Base-by-base conservation (phyloP, 2,113 vertebrate genomes). In the Stegastes partitus region DNA sequence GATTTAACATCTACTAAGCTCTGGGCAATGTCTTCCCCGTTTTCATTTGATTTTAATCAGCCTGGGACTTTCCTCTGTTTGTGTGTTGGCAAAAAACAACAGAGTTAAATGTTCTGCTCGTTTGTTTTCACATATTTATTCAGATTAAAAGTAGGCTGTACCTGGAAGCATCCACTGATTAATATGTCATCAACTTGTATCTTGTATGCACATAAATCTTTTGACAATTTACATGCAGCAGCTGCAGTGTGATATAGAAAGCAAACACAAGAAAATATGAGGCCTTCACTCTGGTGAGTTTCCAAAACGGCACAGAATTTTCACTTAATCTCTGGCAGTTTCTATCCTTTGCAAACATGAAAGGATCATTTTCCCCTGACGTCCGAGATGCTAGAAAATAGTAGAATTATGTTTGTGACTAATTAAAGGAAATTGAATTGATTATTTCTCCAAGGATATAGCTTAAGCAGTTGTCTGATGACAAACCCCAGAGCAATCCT, bases 11-110 rank as follows among this genome's bases (percentile, higher is more conserved):
- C 62, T 39, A 74, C 78, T 49, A 64, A 74, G 82, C 86, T 90
- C 70, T 83, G 72, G 91, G 82, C 89, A 34, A 79, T 54, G 59
- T 87, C 68, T 82, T 81, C 47, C 23, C 67, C 62, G 74, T 92
- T 85, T 91, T 88, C 88, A 89, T 93, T 89, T 87, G 91, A 92
- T 92, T 91, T 88, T 82, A 90, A 92, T 90, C 87, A 89, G 81
- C 84, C 55, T 68, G 87, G 82, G 85, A 91, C 55, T 88, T 87
- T 72, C 76, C 72, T 77, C 78, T 76, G 86, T 83, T 83, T 74
- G 68, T 89, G 67, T 74, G 82, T 86, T 88, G 88, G 90, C 91
- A 91, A 86, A 80, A 82, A 94, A 93, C 90, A 87, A 77, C 87
- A 83, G 71, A 74, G 89, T 92, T 93, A 93, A 94, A 93, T 89